Conservation (phyloP, 2,888 invertebrate species). For the Sphaeridia pumilis region DNA sequence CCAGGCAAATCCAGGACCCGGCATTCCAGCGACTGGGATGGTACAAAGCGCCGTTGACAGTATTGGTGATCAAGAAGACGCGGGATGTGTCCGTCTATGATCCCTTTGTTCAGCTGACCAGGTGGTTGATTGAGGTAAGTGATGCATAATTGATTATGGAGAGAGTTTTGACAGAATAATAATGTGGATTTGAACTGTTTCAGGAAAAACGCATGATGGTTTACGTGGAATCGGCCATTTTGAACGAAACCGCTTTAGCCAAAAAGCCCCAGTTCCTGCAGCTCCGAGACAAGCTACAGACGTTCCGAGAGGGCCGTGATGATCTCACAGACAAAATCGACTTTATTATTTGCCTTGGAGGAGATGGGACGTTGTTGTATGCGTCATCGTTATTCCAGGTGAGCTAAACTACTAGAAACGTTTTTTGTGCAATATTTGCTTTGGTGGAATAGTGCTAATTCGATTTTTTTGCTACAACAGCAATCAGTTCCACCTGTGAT, state of each 20-base stretch:
- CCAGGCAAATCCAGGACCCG: slow-evolving; percentile 92
- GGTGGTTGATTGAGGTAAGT: slow-evolving; percentile 79
- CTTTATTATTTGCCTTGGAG: slow-evolving; percentile 91
- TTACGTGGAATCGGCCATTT: slow-evolving; percentile 79
- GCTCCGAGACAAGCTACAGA: slow-evolving; percentile 73
- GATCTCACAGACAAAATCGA: slow-evolving; percentile 93
- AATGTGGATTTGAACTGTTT: slow-evolving; percentile 36
- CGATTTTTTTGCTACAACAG: slow-evolving; percentile 49
- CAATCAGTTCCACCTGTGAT: slow-evolving; percentile 95
- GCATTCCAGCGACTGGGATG: slow-evolving; percentile 91
- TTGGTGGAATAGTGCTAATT: slow-evolving; percentile 4
- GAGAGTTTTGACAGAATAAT: not conserved
- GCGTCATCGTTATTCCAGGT: slow-evolving; percentile 82
- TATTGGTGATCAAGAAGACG: slow-evolving; percentile 92
- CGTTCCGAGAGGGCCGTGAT: slow-evolving; percentile 74
- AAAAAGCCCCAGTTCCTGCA: slow-evolving; percentile 61
- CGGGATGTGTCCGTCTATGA: slow-evolving; percentile 77
- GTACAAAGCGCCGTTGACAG: slow-evolving; percentile 94
- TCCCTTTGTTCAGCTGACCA: slow-evolving; percentile 83
- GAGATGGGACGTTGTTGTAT: slow-evolving; percentile 91
- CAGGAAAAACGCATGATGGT: slow-evolving; percentile 94
- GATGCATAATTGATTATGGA: not conserved
- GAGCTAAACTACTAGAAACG: not conserved
- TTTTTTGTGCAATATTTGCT: not conserved
- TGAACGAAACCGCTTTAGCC: slow-evolving; percentile 67